phyloP scores from a whole-genome alignment of 2,113 vertebrate species.

The Plectropomus leopardus region DNA sequence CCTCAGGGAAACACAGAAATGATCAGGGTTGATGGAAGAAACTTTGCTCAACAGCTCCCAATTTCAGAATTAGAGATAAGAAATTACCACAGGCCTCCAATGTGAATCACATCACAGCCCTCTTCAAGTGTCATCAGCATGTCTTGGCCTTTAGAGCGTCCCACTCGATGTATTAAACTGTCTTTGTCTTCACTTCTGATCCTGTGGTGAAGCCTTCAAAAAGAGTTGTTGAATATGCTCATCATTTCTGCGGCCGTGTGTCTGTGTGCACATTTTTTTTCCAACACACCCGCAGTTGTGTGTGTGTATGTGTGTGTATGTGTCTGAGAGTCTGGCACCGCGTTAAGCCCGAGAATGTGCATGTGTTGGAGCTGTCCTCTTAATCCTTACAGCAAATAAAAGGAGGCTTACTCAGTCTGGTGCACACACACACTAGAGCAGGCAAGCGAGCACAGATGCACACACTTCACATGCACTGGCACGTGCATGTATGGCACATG shows the following conservation, averaged over 20 bases:
- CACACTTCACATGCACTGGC: constrained; percentile 60
- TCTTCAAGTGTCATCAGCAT: constrained; percentile 46
- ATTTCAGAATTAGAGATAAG: constrained; percentile 39
- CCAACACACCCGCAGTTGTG: constrained; percentile 27
- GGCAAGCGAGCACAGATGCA: constrained; percentile 51
- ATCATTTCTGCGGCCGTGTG: constrained; percentile 62
- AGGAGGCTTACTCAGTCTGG: constrained; percentile 78
- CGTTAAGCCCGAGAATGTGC: constrained; percentile 76
- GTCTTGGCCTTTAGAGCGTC: constrained; percentile 44
- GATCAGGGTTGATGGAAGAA: constrained; percentile 4
- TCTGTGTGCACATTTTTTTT: constrained; percentile 37
- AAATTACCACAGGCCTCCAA: constrained; percentile 36
- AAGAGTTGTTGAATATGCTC: constrained; percentile 63
- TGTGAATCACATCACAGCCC: constrained; percentile 35
- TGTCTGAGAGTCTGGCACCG: constrained; percentile 68
- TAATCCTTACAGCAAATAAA: constrained; percentile 82
- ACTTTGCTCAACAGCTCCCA: constrained; percentile 21
- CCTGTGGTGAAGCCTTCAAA: constrained; percentile 55
- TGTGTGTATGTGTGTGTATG: constrained; percentile 18
- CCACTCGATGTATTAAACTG: constrained; percentile 37
- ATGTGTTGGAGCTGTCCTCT: constrained; percentile 75
- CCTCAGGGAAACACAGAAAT: constrained; percentile 49
- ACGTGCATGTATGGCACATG: constrained; percentile 42
- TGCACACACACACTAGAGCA: constrained; percentile 63
- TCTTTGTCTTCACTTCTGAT: constrained; percentile 50